Base-by-base conservation (phyloP, 1,140 invertebrate genomes). In the Drosophila seguyi region DNA sequence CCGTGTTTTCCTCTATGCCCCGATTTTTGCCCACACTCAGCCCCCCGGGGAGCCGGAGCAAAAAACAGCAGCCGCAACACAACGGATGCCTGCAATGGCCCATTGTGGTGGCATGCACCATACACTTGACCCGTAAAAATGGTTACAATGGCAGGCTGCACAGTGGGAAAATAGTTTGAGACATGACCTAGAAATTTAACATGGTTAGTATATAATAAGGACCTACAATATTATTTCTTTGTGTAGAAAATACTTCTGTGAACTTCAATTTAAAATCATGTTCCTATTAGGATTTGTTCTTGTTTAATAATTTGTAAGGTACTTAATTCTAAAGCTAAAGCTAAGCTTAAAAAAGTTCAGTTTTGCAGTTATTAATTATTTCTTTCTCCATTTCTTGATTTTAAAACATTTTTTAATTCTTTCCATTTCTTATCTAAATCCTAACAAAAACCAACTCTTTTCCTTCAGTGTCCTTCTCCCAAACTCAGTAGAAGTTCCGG, bases 81-180 rank as follows among this genome's bases (percentile, higher is more conserved):
- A 66, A 72, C 67, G 52, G 22, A 34, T 60, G 56, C 18, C 31
- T 59, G 55, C 36, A 47, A 20, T 57, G 48, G 61, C 42, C 68
- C 65, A 90, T 88, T 88, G 85, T 90, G 76, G 85, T 78, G 73
- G 61, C 85, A 81, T 74, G 80, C 63, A 59, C 67, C 68, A 61
- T 59, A 79, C 81, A 88, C 84, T 88, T 88, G 84, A 88, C 80
- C 84, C 47, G 79, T 63, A 79, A 81, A 71, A 78, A 60, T 58
- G 31, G 75, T 45, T 58, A 83, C 79, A 86, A 63, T 81, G 68
- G 65, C 74, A 81, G 44, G 11, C 4, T 42, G 44, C 27, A 29
- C 25, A 39, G 55, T 31, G 16, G n/a, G 4, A 69, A 48, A 58
- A n/a, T 20, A 18, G 14, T 27, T 14, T 7, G 11, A 20, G 27